A percentile compares a stretch with the other conserved stretches of the same genome.
These are phyloP conservation scores for Pseudopipra pipra DNA, from an alignment of 2,113 vertebrate species.

Conservation along the genomic window DNA sequence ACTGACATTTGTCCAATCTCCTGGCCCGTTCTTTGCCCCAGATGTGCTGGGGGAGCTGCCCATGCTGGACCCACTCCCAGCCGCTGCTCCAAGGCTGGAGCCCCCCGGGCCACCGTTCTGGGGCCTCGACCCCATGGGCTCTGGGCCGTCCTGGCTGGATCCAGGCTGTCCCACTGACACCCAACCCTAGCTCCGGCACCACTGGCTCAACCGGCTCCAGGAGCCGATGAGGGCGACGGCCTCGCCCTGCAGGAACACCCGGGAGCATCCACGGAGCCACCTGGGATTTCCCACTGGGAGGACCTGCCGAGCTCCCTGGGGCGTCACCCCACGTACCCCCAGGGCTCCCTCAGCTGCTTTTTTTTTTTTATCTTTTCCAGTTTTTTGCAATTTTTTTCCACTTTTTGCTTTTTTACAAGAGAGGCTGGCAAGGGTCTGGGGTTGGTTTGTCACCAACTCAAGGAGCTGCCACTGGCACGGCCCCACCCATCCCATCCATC, in stretches of 20 bases:
- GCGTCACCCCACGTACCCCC: slow-evolving; percentile 60
- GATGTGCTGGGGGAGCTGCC: not conserved
- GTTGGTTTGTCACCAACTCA: slow-evolving; percentile 5
- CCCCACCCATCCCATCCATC: not conserved
- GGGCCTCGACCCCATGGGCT: not conserved
- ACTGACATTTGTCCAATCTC: not conserved
- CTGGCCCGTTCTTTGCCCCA: not conserved
- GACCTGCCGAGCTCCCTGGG: slow-evolving; percentile 30
- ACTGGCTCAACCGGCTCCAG: not conserved
- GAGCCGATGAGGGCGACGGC: not conserved
- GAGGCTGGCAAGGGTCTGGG: not conserved
- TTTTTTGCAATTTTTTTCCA: not conserved
- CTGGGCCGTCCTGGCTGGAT: fast-evolving
- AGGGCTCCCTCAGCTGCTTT: slow-evolving; percentile 55
- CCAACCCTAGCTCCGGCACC: fast-evolving
- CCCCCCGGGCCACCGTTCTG: fast-evolving
- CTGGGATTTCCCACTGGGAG: not conserved
- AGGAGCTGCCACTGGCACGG: not conserved
- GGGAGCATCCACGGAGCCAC: not conserved
- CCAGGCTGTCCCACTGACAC: not conserved
- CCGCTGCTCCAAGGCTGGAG: fast-evolving
- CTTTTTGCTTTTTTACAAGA: not conserved
- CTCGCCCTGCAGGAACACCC: not conserved
- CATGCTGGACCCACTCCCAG: fast-evolving
- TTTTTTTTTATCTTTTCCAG: not conserved